Base-by-base conservation (phyloP, 2,113 vertebrate species). In the Amazona guildingii region DNA sequence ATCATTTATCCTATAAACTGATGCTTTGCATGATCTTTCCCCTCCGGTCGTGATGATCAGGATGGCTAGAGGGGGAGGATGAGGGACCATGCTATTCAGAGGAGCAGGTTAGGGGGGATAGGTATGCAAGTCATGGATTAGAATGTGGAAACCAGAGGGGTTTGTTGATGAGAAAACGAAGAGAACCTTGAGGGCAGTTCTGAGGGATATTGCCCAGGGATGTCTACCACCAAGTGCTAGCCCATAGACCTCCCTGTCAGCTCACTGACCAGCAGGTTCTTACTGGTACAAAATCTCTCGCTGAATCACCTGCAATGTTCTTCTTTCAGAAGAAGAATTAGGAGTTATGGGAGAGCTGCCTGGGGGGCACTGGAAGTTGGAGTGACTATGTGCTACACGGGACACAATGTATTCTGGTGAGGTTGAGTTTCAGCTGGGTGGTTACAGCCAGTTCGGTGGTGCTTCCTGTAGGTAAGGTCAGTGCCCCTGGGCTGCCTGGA, bases 391-490 rank as follows among this genome's bases (percentile, higher is more conserved):
- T 83, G 90, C 82, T 52, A 2, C 21, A 3, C 28, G 25, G 76
- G 59, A 57, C 31, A 17, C 3, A 63, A 33, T 59, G 44, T 37
- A 15, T 74, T 69, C 64, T 59, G 41, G 28, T 49, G 55, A 37
- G n/a, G 19, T 3, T 77, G n/a, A n/a, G 25, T 87, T 78, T 83
- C 83, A 86, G 51, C 10, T 2, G 44, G n/a, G 33, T 49, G 4
- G 0, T 62, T 59, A 11, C 20, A 61, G 35, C 19, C 13, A 17
- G 14, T 69, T 84, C 23, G 2, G 1, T 14, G 44, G 14, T 59
- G 54, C 7, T 8, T 27, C 5, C 33, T 41, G 3, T 11, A 12
- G 67, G 59, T 17, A 7, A 0, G 2, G 1, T 6, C 24, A 31
- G 63, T 59, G 28, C 67, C 64, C 43, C 10, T 33, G 55, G 20